phyloP scores from a whole-genome alignment of 2,113 vertebrate genomes.

The Mixornis gularis region DNA sequence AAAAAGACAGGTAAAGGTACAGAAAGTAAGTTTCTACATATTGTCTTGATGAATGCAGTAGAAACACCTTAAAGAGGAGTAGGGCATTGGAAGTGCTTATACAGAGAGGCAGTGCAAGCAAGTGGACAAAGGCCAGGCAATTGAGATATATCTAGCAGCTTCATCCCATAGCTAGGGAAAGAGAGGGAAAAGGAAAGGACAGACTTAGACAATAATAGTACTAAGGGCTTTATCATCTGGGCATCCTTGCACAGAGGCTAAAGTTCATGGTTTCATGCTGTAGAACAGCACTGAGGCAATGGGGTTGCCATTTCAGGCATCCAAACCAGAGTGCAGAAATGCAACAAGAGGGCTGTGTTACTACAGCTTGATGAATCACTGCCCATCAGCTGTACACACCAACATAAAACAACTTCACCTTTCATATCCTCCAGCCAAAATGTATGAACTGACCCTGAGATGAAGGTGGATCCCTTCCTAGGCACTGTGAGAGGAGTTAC shows the following conservation, averaged over 20 bases:
- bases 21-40: not conserved
- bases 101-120: not conserved
- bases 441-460: not conserved
- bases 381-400: not conserved
- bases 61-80: not conserved
- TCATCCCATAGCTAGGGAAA: not conserved
- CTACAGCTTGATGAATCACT: not conserved
- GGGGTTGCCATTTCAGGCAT: not conserved
- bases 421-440: not conserved
- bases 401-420: not conserved
- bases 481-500: not conserved
- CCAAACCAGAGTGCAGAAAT: not conserved
- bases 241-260: not conserved
- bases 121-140: not conserved
- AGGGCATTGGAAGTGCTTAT: not conserved
- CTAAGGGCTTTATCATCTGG: not conserved
- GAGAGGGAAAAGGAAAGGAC: not conserved
- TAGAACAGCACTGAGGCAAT: not conserved
- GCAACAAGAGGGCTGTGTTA: not conserved
- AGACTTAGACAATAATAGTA: not conserved
- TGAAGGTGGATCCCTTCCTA: not conserved
- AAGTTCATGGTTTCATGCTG: not conserved
- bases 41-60: not conserved
- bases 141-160: not conserved
- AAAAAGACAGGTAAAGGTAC: not conserved